phyloP scores from a whole-genome alignment of 2,797 vertebrate genomes.

The Acridotheres tristis region DNA sequence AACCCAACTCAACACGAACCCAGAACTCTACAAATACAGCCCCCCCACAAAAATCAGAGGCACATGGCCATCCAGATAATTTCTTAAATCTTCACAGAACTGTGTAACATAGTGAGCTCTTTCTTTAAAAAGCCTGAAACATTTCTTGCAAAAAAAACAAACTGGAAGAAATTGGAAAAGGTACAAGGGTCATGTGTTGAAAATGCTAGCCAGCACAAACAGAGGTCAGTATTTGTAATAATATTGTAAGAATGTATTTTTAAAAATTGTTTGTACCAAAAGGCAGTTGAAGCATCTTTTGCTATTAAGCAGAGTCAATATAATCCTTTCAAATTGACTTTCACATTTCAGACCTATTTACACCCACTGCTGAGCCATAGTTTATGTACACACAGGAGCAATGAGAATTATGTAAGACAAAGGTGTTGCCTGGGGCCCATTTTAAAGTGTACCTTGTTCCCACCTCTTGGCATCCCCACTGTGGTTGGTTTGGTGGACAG shows the following conservation, averaged over 20 bases:
- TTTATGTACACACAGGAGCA: neutral
- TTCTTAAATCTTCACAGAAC: neutral
- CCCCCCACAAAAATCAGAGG: fast-evolving
- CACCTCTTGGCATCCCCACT: neutral
- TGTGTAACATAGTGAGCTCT: neutral
- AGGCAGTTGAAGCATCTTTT: neutral
- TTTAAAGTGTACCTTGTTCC: neutral
- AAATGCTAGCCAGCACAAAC: neutral
- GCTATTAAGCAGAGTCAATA: neutral
- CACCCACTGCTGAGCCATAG: neutral
- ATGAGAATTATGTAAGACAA: neutral
- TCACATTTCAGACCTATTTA: slow-evolving; percentile 1
- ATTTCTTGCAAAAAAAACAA: neutral
- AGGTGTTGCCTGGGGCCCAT: neutral
- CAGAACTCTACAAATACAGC: neutral
- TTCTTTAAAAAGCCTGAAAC: neutral
- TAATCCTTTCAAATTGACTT: neutral
- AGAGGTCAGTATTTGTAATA: neutral
- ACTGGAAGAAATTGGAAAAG: neutral
- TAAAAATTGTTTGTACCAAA: neutral
- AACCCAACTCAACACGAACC: neutral
- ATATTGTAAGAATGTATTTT: neutral
- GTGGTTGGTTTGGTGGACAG: neutral
- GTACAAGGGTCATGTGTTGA: neutral
- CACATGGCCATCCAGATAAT: neutral